phyloP scores from a whole-genome alignment of 2,888 invertebrate genomes.

The Camptogramma bilineatum region DNA sequence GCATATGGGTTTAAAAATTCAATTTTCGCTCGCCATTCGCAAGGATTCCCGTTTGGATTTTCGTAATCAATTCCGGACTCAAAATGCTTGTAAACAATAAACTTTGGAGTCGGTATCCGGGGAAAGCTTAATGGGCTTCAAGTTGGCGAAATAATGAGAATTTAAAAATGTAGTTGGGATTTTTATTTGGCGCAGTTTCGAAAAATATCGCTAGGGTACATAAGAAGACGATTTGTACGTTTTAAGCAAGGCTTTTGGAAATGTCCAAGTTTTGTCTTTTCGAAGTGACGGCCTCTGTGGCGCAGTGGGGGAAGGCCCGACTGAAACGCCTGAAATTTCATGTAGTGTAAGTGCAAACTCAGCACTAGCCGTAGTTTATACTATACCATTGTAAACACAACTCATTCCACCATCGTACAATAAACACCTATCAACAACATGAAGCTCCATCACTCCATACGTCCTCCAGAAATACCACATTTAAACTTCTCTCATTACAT shows the following conservation, averaged over 20 bases:
- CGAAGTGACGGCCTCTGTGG: not conserved
- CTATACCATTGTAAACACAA: too few relatives aligned
- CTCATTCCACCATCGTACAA: too few relatives aligned
- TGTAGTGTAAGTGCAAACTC: too few relatives aligned
- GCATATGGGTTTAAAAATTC: conserved; percentile 62
- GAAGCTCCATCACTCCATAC: too few relatives aligned
- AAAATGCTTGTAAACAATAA: conserved; percentile 54
- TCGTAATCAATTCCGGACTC: conserved; percentile 56
- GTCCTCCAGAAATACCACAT: too few relatives aligned
- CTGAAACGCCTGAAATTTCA: too few relatives aligned
- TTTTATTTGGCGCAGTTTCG: conserved; percentile 41
- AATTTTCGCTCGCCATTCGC: conserved; percentile 54
- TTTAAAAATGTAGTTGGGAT: conserved; percentile 58
- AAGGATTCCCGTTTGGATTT: conserved; percentile 51
- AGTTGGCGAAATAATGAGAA: conserved; percentile 57
- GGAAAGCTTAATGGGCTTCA: conserved; percentile 50
- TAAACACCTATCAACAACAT: too few relatives aligned
- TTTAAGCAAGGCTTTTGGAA: conserved; percentile 26
- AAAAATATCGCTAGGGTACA: conserved; percentile 40
- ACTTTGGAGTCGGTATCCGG: conserved; percentile 41
- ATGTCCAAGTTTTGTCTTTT: conserved; percentile 16
- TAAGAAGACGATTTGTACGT: conserved; percentile 10
- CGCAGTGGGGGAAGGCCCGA: too few relatives aligned
- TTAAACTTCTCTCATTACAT: too few relatives aligned
- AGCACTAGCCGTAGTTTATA: too few relatives aligned